Conservation (phyloP, 92 coral and sea anemone species). For the Porites rus region DNA sequence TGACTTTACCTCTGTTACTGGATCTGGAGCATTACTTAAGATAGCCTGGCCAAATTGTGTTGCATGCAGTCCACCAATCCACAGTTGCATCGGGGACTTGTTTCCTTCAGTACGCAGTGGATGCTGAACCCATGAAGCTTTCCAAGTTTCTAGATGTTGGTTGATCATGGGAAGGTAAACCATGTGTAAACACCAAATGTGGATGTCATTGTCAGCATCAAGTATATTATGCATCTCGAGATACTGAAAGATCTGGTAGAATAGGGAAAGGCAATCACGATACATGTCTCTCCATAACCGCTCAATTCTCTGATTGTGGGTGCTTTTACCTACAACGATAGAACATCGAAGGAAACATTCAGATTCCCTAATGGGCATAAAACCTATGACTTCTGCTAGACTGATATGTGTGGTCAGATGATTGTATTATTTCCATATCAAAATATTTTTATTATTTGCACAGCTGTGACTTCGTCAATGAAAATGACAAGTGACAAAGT, state of each 20-base stretch:
- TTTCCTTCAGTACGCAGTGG: constrained; percentile 52
- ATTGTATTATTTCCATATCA: neutral
- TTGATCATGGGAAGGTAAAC: constrained; percentile 59
- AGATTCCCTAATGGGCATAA: constrained; percentile 2
- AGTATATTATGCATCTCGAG: constrained; percentile 35
- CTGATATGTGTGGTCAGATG: constrained; percentile 9
- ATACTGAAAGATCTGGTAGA: constrained; percentile 41
- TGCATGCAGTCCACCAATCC: constrained; percentile 59
- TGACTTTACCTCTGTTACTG: constrained; percentile 10
- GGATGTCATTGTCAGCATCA: constrained; percentile 44
- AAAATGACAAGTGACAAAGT: too few relatives aligned
- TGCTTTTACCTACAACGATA: constrained; percentile 58
- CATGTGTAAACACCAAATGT: constrained; percentile 61
- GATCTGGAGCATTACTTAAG: neutral
- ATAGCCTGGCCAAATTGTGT: constrained; percentile 53
- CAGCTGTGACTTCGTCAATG: too few relatives aligned
- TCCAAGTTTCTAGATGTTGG: constrained; percentile 45
- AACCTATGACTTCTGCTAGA: neutral
- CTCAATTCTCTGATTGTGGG: constrained; percentile 66
- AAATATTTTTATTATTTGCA: too few relatives aligned
- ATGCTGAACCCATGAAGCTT: constrained; percentile 53
- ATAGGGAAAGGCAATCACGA: constrained; percentile 43
- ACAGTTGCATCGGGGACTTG: constrained; percentile 58
- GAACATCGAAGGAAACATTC: constrained; percentile 12
- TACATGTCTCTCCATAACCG: constrained; percentile 62